Evolutionary conservation across 2,113 vertebrate species (phyloP), one percentile per base, ranked within the genome.

Genomic region (Lates calcarifer): DNA sequence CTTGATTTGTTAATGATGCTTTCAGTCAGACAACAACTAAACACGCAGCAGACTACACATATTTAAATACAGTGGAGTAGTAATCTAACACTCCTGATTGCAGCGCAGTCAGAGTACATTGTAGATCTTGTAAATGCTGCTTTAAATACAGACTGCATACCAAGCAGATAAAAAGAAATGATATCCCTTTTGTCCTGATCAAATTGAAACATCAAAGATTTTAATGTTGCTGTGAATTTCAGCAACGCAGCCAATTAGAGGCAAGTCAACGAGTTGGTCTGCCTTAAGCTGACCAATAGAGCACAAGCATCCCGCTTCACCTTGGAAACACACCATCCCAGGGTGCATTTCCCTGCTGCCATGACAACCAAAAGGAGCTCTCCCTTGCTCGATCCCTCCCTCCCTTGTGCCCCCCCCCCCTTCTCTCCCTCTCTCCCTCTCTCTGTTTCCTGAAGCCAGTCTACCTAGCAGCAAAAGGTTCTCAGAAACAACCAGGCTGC

Each of bases 301-400:
- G 82, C 37, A 60, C 70, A 6, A 91, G 91, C 90, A 92, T 92
- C 91, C 85, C 37, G 33, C 90, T 90, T 93, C 91, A 91, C 92
- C 92, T 90, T 92, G 92, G 91, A 93, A 93, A 93, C 93, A 89
- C 80, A 81, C 85, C 9, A 92, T 93, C 92, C 91, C 92, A 85
- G 89, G 87, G 92, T 90, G 93, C 90, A 90, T 93, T 93, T 93
- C 86, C 85, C 86, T 94, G 92, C 92, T 94, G 89, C 91, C 92
- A 93, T 94, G 91, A 93, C 93, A 92, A 94, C 91, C 78, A 57
- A 85, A 43, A 90, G 82, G 87, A 92, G 87, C 87, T 86, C 90
- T 92, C 88, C 89, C 90, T 85, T 26, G 73, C 86, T 85, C 41
- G 13, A 69, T 85, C 86, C 29, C 77, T 65, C 68, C n/a, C 47